Conservation (phyloP, 2,797 vertebrate genomes). For the Cossypha niveicapilla region DNA sequence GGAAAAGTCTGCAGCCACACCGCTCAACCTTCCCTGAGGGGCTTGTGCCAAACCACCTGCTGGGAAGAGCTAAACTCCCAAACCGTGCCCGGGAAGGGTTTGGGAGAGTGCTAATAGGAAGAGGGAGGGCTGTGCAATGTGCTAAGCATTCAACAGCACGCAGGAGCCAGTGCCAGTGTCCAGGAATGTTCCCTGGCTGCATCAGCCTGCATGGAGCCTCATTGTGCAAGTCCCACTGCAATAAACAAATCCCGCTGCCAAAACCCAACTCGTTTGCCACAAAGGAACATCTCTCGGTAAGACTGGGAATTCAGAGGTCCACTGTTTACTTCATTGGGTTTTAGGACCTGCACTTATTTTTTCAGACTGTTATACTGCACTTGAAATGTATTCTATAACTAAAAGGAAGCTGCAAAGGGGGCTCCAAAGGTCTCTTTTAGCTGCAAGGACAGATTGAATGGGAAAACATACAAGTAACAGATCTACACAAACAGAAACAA, state of each 20-base stretch:
- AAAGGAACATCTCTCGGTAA: background rate
- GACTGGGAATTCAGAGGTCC: background rate
- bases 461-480: background rate
- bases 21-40: background rate
- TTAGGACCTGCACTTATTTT: background rate
- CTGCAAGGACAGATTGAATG: background rate
- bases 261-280: background rate
- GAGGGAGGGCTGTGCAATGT: background rate
- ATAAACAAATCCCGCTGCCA: constrained; percentile 27
- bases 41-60: background rate
- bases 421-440: background rate
- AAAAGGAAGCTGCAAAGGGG: background rate
- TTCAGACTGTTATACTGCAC: background rate
- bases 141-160: background rate
- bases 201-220: background rate
- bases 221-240: background rate
- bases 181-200: constrained; percentile 43
- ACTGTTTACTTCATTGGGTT: background rate
- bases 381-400: background rate
- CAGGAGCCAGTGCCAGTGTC: background rate
- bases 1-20: background rate
- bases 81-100: background rate
- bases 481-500: background rate
- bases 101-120: background rate
- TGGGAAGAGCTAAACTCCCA: background rate